These are phyloP conservation scores for Acanthurus tractus DNA, from an alignment of 2,797 vertebrate genomes.

Conservation along the genomic window DNA sequence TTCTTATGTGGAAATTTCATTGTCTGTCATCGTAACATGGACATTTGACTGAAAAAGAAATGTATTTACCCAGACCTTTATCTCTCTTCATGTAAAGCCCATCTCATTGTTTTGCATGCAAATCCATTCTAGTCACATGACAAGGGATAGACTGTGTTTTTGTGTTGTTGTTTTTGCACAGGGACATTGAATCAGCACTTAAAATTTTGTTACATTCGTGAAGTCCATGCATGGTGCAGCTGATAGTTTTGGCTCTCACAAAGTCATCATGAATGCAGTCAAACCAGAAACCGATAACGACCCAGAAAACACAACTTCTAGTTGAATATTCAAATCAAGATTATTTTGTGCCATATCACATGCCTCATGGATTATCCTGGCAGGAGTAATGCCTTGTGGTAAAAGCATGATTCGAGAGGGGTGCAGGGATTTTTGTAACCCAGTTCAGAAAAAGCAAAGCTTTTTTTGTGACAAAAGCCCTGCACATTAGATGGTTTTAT, in stretches of 20 bases:
- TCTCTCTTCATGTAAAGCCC: conserved; percentile 77
- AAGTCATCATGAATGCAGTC: conserved; percentile 56
- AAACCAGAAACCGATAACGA: conserved; percentile 51
- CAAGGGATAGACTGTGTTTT: conserved; percentile 76
- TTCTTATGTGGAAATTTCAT: conserved; percentile 73
- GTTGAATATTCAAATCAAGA: conserved; percentile 69
- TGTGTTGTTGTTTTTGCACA: conserved; percentile 79
- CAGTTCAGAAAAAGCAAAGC: conserved; percentile 69
- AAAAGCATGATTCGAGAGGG: conserved; percentile 56
- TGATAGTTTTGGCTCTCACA: conserved; percentile 69
- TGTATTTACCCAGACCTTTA: conserved; percentile 78
- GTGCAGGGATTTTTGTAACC: conserved; percentile 62
- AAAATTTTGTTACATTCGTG: conserved; percentile 68
- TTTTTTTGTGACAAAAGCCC: conserved; percentile 65
- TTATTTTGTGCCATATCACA: conserved; percentile 83
- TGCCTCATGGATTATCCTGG: conserved; percentile 73
- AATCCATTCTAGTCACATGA: conserved; percentile 77
- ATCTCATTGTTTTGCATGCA: conserved; percentile 84
- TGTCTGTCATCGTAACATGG: conserved; percentile 71
- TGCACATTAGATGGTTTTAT: conserved; percentile 60
- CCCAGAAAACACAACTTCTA: conserved; percentile 52
- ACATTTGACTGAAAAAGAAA: conserved; percentile 75
- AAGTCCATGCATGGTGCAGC: conserved; percentile 78
- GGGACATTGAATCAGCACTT: conserved; percentile 79
- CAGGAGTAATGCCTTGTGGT: conserved; percentile 65